These are phyloP conservation scores for Microtus pennsylvanicus DNA, from an alignment of 2,113 vertebrate genomes.

Conservation along the genomic window DNA sequence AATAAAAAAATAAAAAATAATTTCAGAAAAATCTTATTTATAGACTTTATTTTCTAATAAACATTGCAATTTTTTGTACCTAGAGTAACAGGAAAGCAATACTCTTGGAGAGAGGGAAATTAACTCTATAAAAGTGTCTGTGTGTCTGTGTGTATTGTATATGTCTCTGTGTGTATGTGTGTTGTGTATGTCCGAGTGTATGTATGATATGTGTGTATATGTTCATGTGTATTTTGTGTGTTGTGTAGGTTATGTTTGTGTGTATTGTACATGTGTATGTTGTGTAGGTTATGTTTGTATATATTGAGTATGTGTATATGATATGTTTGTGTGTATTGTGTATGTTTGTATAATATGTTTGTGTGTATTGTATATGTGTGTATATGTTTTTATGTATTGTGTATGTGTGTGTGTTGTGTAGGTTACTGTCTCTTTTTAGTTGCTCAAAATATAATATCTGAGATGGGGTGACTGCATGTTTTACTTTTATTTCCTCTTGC, in stretches of 20 bases:
- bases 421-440: background rate
- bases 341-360: background rate
- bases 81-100: background rate
- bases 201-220: background rate
- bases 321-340: background rate
- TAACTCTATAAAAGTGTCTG: background rate
- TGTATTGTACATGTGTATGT: background rate
- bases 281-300: background rate
- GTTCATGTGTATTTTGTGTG: background rate
- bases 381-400: background rate
- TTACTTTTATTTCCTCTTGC: background rate
- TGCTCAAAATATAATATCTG: background rate
- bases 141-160: background rate
- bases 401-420: background rate
- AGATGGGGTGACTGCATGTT: background rate
- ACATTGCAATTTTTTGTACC: background rate
- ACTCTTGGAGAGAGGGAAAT: background rate
- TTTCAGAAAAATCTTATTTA: background rate
- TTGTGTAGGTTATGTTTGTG: too few species aligned
- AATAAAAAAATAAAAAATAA: background rate
- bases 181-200: background rate
- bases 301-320: too few species aligned
- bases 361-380: background rate
- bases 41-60: conserved; percentile 46
- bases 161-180: background rate